A percentile compares a stretch with the other conserved stretches of the same genome.
These are phyloP conservation scores for Vimba vimba DNA, from an alignment of 2,113 vertebrate species.

Conservation along the genomic window DNA sequence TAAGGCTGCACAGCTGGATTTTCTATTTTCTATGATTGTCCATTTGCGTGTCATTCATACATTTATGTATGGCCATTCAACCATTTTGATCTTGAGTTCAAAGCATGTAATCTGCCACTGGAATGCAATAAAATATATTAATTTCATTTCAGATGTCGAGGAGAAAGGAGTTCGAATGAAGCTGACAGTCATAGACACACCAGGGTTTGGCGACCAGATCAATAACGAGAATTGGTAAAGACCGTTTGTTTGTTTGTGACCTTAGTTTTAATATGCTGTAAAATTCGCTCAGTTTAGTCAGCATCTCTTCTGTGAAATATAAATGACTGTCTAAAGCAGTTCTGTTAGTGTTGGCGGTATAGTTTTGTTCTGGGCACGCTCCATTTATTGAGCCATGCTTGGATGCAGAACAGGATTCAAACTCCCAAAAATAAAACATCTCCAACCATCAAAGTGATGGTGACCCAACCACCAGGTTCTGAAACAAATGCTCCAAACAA, in stretches of 20 bases:
- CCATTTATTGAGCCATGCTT: background rate
- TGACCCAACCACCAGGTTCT: background rate
- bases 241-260: background rate
- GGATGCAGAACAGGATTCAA: background rate
- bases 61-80: background rate
- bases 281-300: background rate
- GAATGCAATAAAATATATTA: background rate
- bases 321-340: background rate
- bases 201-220: conserved; percentile 97
- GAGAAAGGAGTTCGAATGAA: conserved; percentile 99
- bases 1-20: conserved; percentile 57
- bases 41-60: background rate
- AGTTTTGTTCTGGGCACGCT: background rate
- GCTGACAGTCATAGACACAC: conserved; percentile 96
- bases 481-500: too few species aligned
- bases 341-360: background rate
- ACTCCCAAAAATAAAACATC: conserved; percentile 1
- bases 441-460: background rate
- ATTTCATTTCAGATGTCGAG: conserved; percentile 84
- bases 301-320: background rate
- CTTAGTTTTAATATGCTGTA: background rate
- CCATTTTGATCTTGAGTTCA: background rate
- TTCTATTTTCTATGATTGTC: background rate
- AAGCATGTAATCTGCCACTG: background rate
- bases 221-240: conserved; percentile 97